Evolutionary conservation across 1,140 invertebrate species (phyloP), one percentile per base, ranked within the genome.

Genomic region (Arion vulgaris): DNA sequence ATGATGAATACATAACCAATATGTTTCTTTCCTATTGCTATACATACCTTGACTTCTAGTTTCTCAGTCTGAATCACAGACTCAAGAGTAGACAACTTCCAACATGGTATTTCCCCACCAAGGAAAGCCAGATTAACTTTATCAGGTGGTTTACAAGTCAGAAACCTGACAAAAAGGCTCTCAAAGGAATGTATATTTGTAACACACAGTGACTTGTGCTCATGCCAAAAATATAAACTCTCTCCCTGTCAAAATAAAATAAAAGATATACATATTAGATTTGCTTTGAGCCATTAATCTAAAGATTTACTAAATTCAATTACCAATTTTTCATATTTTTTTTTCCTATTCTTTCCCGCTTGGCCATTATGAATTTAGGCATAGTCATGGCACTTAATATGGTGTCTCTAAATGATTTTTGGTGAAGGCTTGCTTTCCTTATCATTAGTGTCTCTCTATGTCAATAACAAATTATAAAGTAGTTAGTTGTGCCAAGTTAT

Each of bases 241-340:
- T 38, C 51, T 17, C 83, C 83, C 83, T 84, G 74, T 68, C 26
- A 41, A 75, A 45, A 75, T 74, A n/a, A 75, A 45, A 45, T 41
- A 32, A 32, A 45, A 41, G 15, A 17, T 45, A 45, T 15, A 45
- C 41, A 45, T 45, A 45, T 45, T 45, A 45, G 41, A 45, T 5
- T 45, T 45, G 41, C 41, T 45, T 45, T 45, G 15, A 45, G 15
- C 41, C 41, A 7, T 5, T 45, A 45, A 15, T 45, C 41, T 15
- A 15, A 45, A 45, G 5, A 45, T 45, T 45, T 45, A 15, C 5
- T 45, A 5, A 45, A 11, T n/a, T 45, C 15, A 49, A 28, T 57
- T n/a, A n/a, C n/a, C n/a, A n/a, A n/a, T n/a, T n/a, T n/a, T n/a
- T n/a, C n/a, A n/a, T n/a, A n/a, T n/a, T n/a, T n/a, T n/a, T n/a